A percentile compares a stretch with the other conserved stretches of the same genome.
Evolutionary conservation across 2,797 vertebrate genomes (phyloP).

Genomic region (Myotis pilosus): DNA sequence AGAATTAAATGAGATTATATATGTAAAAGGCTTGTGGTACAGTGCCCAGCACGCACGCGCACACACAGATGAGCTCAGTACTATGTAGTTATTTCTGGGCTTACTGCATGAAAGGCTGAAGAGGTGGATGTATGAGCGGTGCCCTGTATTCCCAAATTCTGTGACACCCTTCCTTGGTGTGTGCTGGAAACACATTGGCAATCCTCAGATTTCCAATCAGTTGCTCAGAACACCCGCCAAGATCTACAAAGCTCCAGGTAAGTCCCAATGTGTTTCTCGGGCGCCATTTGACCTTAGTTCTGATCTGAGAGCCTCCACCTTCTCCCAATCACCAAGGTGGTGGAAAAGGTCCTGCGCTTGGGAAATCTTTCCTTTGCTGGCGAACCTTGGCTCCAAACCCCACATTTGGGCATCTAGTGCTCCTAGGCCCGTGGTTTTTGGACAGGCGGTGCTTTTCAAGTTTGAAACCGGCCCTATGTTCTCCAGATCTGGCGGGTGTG

Average conservation of each 20-base stretch:
- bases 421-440: slow-evolving; percentile 26
- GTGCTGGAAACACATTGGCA: not conserved
- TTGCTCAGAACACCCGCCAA: slow-evolving; percentile 24
- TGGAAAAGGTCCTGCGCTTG: not conserved
- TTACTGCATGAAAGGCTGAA: slow-evolving; percentile 17
- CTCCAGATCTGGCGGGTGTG: not conserved
- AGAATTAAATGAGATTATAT: slow-evolving; percentile 51
- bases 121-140: not conserved
- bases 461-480: slow-evolving; percentile 14
- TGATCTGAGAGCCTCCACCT: not conserved
- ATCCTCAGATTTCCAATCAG: not conserved
- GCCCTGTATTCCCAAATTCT: not conserved
- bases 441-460: slow-evolving; percentile 36
- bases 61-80: not conserved
- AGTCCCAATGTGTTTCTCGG: not conserved
- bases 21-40: slow-evolving; percentile 17
- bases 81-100: slow-evolving; percentile 19
- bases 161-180: not conserved
- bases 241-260: not conserved
- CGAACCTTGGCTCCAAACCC: not conserved
- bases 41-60: not conserved
- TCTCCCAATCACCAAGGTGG: not conserved
- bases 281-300: not conserved
- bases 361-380: slow-evolving; percentile 19
- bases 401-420: not conserved